Base-by-base conservation (phyloP, 2,888 invertebrate species). In the Cheilosia vernalis region DNA sequence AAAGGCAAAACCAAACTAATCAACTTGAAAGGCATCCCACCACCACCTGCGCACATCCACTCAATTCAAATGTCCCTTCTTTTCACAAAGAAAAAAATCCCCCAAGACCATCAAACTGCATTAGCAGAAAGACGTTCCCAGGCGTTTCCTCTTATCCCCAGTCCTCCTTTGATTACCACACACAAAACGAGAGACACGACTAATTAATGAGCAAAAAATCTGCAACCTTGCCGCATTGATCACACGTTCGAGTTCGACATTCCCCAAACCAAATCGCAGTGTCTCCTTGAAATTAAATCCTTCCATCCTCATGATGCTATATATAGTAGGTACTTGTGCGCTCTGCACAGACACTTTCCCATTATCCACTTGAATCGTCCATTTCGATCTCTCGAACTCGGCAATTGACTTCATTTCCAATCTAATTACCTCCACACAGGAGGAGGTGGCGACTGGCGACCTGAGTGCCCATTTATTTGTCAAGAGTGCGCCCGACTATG, bases 361-460 rank as follows among this genome's bases (percentile, higher is more conserved):
- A 53, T 55, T 53, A 42, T 10, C 40, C 17, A 53, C 56, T 56
- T 69, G 19, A 55, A 56, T 69, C 56, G n/a, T 56, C 40, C 69
- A 69, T 56, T 69, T 56, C 44, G 33, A 73, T 58, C 51, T 61
- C 55, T 42, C 67, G 55, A 56, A 42, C 51, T 64, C 42, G 56
- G 66, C 82, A 78, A 78, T 80, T 80, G 70, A 80, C 80, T 80
- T 84, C 61, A 67, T 78, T 73, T 63, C 73, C 56, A 78, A 64
- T 78, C 78, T 83, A 78, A 83, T 83, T 83, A 83, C n/a, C 51
- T 64, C 56, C 51, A 67, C 73, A 73, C 63, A 58, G 58, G 64
- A 30, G 30, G 30, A 9, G 63, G 49, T 76, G 70, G 69, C 63
- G 37, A 76, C 56, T 63, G 64, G 69, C 58, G 37, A 70, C 56